These are phyloP conservation scores for Strigamia transsilvanica DNA, from an alignment of 2,888 invertebrate genomes.

Conservation along the genomic window DNA sequence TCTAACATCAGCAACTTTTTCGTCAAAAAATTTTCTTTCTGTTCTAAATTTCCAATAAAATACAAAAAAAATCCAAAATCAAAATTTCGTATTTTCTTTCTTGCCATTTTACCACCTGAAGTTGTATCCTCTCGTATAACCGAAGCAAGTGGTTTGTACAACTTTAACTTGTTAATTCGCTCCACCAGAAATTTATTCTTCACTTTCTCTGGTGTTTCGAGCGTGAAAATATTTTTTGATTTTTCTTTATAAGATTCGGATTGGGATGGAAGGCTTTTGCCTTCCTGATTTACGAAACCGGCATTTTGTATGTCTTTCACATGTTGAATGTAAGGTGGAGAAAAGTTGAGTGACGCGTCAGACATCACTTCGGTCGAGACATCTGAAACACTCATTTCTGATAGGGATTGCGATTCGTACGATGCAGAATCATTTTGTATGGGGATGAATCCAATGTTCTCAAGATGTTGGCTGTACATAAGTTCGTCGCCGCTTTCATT, in stretches of 20 bases:
- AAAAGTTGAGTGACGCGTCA: not conserved
- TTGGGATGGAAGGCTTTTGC: not conserved
- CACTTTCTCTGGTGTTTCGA: not conserved
- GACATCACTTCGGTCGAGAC: not conserved
- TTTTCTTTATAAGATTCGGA: not conserved
- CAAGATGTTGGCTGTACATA: not conserved
- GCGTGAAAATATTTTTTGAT: not conserved
- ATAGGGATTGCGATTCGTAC: not conserved
- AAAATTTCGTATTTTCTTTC: not conserved
- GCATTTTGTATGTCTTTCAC: not conserved
- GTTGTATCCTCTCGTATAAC: not conserved
- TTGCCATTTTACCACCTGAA: not conserved
- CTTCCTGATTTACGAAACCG: not conserved
- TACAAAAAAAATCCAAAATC: too few species aligned
- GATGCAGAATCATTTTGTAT: constrained; percentile 20
- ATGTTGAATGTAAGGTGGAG: not conserved
- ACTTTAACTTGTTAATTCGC: not conserved
- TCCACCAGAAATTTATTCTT: not conserved
- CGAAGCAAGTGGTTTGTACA: not conserved
- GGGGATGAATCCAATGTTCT: constrained; percentile 20
- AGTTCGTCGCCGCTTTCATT: constrained; percentile 15
- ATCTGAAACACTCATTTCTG: not conserved
- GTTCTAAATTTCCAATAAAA: not conserved
- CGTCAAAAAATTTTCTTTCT: not conserved
- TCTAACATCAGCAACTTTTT: not conserved